A percentile compares a stretch with the other conserved stretches of the same genome.
These are phyloP conservation scores for Dryobates pubescens DNA, from an alignment of 2,797 vertebrate species.

Conservation along the genomic window DNA sequence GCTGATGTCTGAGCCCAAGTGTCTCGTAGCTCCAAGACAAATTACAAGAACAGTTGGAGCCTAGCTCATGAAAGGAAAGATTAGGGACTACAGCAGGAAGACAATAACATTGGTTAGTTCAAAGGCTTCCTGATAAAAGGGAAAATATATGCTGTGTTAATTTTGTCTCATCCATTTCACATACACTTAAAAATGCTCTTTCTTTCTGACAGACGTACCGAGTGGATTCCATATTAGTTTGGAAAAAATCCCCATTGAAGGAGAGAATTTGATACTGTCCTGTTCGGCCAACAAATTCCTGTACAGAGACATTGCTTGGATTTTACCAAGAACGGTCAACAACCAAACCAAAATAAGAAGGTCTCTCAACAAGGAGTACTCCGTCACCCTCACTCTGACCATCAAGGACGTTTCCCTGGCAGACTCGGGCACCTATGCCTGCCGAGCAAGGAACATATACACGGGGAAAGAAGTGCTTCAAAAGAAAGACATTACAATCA, in stretches of 20 bases:
- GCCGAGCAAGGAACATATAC: conserved; percentile 84
- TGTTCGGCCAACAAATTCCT: conserved; percentile 92
- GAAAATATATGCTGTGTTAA: not conserved
- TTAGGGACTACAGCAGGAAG: conserved; percentile 27
- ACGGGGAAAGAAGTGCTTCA: conserved; percentile 85
- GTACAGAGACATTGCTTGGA: conserved; percentile 89
- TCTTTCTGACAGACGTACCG: conserved; percentile 84
- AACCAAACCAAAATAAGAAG: conserved; percentile 78
- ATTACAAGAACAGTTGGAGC: not conserved
- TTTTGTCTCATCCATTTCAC: not conserved
- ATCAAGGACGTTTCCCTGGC: conserved; percentile 86
- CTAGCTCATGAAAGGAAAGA: not conserved
- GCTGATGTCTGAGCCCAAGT: not conserved
- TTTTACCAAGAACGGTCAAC: conserved; percentile 74
- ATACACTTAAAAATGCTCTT: conserved; percentile 48
- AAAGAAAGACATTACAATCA: conserved; percentile 87
- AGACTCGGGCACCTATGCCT: conserved; percentile 89
- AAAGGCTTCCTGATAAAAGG: conserved; percentile 18
- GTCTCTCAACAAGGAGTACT: conserved; percentile 80
- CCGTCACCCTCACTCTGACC: conserved; percentile 81
- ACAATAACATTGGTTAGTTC: not conserved
- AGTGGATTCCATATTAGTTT: conserved; percentile 86
- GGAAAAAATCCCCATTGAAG: conserved; percentile 87
- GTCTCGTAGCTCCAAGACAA: not conserved
- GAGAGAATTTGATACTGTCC: conserved; percentile 87